Evolutionary conservation across 2,797 vertebrate species (phyloP).

Genomic region (Myripristis jacobus): DNA sequence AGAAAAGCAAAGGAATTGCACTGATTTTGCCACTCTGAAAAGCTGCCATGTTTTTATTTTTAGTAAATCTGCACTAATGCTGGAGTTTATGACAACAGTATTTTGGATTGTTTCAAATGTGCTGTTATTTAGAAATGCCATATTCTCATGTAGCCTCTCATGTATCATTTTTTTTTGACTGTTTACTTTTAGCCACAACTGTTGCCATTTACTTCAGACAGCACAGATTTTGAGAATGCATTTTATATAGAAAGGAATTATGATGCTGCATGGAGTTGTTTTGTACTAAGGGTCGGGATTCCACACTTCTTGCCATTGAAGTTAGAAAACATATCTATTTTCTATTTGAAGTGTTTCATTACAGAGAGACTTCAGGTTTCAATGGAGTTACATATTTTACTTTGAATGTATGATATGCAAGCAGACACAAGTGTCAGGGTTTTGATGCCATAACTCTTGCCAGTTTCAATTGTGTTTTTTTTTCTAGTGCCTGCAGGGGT

Average conservation of each 20-base stretch:
- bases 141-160: too few species aligned
- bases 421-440: neutral
- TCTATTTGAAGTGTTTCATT: neutral
- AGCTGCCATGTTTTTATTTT: too few species aligned
- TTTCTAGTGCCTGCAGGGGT: neutral
- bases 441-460: slow-evolving; percentile 16
- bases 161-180: neutral
- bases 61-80: slow-evolving; percentile 8
- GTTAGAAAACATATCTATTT: neutral
- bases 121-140: slow-evolving; percentile 2
- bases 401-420: neutral
- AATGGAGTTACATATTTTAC: neutral
- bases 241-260: neutral
- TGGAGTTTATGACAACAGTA: neutral
- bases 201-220: slow-evolving; percentile 37
- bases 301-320: slow-evolving; percentile 22
- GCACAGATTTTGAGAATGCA: neutral
- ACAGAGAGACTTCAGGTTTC: neutral
- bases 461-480: slow-evolving; percentile 8
- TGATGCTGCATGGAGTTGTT: neutral
- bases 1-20: too few species aligned
- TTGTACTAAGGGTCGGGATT: neutral
- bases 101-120: neutral
- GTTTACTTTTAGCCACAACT: slow-evolving; percentile 38
- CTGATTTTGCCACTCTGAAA: too few species aligned